Evolutionary conservation across 1,140 invertebrate genomes (phyloP).

Genomic region (Drosophila sproati): DNA sequence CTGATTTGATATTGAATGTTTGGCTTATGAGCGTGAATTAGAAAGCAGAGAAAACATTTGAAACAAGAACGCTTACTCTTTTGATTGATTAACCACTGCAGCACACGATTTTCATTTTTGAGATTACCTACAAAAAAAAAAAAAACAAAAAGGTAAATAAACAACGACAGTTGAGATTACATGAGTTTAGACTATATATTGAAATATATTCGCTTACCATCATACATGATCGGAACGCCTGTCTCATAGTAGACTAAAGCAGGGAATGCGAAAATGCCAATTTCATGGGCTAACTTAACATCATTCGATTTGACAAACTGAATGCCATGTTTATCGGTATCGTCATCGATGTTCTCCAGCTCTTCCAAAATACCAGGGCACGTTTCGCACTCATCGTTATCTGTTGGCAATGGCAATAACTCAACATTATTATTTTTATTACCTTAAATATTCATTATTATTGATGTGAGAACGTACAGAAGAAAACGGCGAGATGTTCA

Average conservation of each 20-base stretch:
- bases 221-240: slow-evolving; percentile 96
- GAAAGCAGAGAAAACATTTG: slow-evolving; percentile 72
- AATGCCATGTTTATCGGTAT: slow-evolving; percentile 95
- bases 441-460: neutral
- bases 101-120: slow-evolving; percentile 97
- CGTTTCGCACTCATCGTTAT: slow-evolving; percentile 93
- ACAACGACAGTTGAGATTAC: neutral
- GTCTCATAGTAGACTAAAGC: slow-evolving; percentile 96
- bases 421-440: slow-evolving; percentile 5
- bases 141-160: no score
- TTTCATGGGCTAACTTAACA: slow-evolving; percentile 93
- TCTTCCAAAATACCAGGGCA: slow-evolving; percentile 94
- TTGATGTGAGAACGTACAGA: slow-evolving; percentile 88
- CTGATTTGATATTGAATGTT: slow-evolving; percentile 64
- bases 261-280: slow-evolving; percentile 96
- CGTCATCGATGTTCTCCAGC: slow-evolving; percentile 97
- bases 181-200: neutral
- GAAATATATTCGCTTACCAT: slow-evolving; percentile 89
- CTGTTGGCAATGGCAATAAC: slow-evolving; percentile 84
- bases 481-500: slow-evolving; percentile 96
- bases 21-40: slow-evolving; percentile 76
- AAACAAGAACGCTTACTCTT: slow-evolving; percentile 91
- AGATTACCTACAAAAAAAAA: slow-evolving; percentile 93
- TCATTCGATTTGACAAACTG: slow-evolving; percentile 98
- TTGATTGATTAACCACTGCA: slow-evolving; percentile 97